Evolutionary conservation across 37 sponge, comb jelly and placozoan genomes (phyloP).

Genomic region (Dysidea cf. avara): DNA sequence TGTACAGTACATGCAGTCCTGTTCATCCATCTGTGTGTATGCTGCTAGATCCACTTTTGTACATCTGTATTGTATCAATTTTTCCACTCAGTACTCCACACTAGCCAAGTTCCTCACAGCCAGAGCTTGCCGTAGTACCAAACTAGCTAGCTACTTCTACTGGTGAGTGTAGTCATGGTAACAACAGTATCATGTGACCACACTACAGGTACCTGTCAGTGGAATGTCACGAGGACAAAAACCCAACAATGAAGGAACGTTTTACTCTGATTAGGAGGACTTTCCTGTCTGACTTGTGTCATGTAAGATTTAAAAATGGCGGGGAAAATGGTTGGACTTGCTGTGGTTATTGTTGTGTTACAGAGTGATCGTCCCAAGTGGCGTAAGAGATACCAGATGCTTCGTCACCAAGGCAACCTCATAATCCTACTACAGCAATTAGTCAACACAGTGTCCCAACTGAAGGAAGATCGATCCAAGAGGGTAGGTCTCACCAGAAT

Average conservation of each 20-base stretch:
- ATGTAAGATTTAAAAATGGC: too few relatives aligned
- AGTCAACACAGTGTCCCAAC: conserved; percentile 21
- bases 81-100: conserved; percentile 39
- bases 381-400: conserved; percentile 66
- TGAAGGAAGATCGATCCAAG: conserved; percentile 73
- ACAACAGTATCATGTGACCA: conserved; percentile 2
- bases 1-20: too few relatives aligned
- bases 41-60: not conserved
- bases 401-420: conserved; percentile 58
- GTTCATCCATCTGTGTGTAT: conserved; percentile 23
- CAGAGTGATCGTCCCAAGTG: conserved; percentile 58
- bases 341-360: not conserved
- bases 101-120: conserved; percentile 62
- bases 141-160: conserved; percentile 75
- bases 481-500: conserved; percentile 34
- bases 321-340: too few relatives aligned
- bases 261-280: conserved; percentile 45
- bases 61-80: too few relatives aligned
- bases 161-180: conserved; percentile 26
- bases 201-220: conserved; percentile 79
- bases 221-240: conserved; percentile 85
- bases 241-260: conserved; percentile 23
- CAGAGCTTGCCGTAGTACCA: conserved; percentile 73
- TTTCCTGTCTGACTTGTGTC: conserved; percentile 34
- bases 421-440: conserved; percentile 41